Conservation (phyloP, 2,888 invertebrate species). For the Cheilosia grossa region DNA sequence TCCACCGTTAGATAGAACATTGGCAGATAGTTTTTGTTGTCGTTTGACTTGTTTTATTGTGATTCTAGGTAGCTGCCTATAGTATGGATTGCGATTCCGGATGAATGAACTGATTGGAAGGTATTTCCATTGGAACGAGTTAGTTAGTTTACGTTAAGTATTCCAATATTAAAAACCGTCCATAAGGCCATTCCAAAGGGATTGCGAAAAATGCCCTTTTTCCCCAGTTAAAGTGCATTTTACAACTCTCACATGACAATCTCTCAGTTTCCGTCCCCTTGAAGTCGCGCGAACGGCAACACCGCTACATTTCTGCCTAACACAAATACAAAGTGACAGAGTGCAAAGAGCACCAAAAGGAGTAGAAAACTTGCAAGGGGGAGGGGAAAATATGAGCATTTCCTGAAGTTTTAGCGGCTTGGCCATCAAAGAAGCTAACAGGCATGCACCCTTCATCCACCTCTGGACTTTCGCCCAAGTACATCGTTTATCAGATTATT, state of each 20-base stretch:
- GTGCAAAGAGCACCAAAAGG: slow-evolving; percentile 24
- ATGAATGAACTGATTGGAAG: no score
- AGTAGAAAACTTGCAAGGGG: slow-evolving; percentile 44
- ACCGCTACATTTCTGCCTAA: slow-evolving; percentile 48
- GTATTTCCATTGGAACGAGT: no score
- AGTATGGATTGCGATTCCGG: no score
- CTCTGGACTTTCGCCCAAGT: not conserved
- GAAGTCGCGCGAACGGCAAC: slow-evolving; percentile 52
- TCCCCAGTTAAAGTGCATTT: no score
- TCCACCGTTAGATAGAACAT: not conserved
- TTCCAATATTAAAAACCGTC: no score
- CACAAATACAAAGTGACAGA: slow-evolving; percentile 52
- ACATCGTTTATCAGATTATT: slow-evolving; percentile 68
- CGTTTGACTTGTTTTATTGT: not conserved
- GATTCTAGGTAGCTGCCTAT: not conserved
- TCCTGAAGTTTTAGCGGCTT: not conserved
- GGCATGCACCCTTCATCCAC: slow-evolving; percentile 35
- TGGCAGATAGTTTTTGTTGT: no score
- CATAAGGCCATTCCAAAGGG: no score
- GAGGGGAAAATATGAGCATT: not conserved
- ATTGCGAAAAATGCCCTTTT: no score
- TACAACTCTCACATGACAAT: no score
- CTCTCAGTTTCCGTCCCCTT: not conserved
- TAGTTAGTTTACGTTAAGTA: no score
- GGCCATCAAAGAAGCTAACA: slow-evolving; percentile 19